Conservation (phyloP, 1,140 invertebrate species). For the Zaprionus africanus region DNA sequence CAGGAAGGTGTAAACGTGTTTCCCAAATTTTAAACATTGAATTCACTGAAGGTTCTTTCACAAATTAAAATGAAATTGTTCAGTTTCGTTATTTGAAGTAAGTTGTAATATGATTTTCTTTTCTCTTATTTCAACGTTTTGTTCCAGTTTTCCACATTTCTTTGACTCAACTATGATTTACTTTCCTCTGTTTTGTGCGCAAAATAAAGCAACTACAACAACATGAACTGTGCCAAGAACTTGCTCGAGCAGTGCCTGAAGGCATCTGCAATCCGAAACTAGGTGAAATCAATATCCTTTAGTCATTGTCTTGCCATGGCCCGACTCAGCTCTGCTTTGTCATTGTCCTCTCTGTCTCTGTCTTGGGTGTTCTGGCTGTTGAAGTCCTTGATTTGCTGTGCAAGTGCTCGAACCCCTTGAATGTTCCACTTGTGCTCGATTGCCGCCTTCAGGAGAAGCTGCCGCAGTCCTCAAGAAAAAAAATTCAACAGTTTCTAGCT, state of each 20-base stretch:
- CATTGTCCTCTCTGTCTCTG: constrained; percentile 51
- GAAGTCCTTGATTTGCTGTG: constrained; percentile 14
- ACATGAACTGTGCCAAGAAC: constrained; percentile 7
- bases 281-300: constrained; percentile 77
- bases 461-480: constrained; percentile 16
- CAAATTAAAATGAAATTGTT: no score
- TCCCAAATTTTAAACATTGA: neutral
- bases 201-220: constrained; percentile 24
- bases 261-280: constrained; percentile 54
- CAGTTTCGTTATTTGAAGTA: neutral
- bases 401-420: constrained; percentile 42
- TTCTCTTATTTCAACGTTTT: neutral
- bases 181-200: neutral
- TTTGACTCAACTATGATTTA: neutral
- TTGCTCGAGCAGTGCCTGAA: constrained; percentile 22
- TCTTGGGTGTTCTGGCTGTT: constrained; percentile 6
- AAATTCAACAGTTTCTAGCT: constrained; percentile 46
- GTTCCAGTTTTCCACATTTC: neutral
- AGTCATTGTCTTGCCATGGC: constrained; percentile 59
- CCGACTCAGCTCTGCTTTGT: constrained; percentile 30
- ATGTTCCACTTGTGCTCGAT: constrained; percentile 52
- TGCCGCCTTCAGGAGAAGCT: constrained; percentile 9
- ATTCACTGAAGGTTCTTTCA: neutral
- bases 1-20: neutral
- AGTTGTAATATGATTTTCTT: neutral